A percentile compares a stretch with the other conserved stretches of the same genome.
Conservation (phyloP, 2,888 invertebrate genomes). For the Lycophotia porphyrea region DNA sequence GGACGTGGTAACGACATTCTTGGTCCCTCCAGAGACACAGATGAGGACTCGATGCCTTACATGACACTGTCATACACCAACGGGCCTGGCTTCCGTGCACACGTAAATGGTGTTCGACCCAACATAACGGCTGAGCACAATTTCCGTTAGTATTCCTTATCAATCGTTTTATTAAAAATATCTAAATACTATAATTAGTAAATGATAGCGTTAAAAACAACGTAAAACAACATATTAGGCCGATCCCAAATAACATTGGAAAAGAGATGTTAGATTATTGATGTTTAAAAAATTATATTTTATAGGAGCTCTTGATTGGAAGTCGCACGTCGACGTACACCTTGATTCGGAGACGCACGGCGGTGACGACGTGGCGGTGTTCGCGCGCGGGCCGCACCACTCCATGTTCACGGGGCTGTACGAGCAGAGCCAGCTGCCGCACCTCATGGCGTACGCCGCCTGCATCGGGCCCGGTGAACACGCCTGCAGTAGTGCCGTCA, state of each 20-base stretch:
- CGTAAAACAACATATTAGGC: too few relatives aligned
- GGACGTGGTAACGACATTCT: slow-evolving; percentile 82
- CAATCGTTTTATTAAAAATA: not conserved
- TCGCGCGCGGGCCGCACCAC: slow-evolving; percentile 93
- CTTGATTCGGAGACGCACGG: slow-evolving; percentile 92
- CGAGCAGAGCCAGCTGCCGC: too few relatives aligned
- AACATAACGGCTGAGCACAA: slow-evolving; percentile 39
- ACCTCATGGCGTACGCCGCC: slow-evolving; percentile 92
- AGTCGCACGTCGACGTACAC: slow-evolving; percentile 91
- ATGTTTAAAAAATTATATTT: not conserved
- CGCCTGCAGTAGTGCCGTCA: slow-evolving; percentile 71
- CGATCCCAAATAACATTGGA: too few relatives aligned
- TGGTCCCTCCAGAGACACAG: slow-evolving; percentile 41
- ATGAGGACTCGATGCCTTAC: slow-evolving; percentile 76
- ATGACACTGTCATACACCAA: slow-evolving; percentile 91
- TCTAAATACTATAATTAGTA: not conserved
- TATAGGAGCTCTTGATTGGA: slow-evolving; percentile 66
- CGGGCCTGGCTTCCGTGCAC: slow-evolving; percentile 77
- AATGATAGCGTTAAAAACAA: too few relatives aligned
- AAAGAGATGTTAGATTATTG: too few relatives aligned
- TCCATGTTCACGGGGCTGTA: slow-evolving; percentile 94
- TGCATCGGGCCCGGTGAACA: slow-evolving; percentile 71
- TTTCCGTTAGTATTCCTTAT: slow-evolving; percentile 35
- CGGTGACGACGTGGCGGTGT: slow-evolving; percentile 94
- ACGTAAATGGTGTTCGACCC: slow-evolving; percentile 35